Base-by-base conservation (phyloP, 2,888 invertebrate species). In the Pocota personata region DNA sequence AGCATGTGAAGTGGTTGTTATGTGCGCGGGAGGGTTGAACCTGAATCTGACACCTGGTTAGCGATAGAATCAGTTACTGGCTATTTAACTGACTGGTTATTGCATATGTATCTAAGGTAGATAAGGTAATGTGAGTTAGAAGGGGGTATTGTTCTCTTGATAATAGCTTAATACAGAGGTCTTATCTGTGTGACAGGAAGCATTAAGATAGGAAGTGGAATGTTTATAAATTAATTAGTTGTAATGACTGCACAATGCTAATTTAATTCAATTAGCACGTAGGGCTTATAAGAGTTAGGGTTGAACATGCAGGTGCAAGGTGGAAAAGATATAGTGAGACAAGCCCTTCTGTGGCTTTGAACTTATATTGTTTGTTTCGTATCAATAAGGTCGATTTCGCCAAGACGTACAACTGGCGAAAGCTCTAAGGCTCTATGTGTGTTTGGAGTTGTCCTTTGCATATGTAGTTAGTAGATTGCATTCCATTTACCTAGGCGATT, bases 201-300 rank as follows among this genome's bases (percentile, higher is more conserved):
- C 76, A 60, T 77, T 86, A 60, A 77, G 76, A 82, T 76, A 67
- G 71, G 43, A 40, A 67, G 52, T 55, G 7, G 71, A 67, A 66
- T 72, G 72, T 67, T 79, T 84, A 79, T 75, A 58, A 50, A 52
- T 64, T 76, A 64, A 76, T 86, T 86, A 71, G 80, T 60, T 32
- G 58, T 24, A 67, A 55, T 78, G 60, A 2, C 24, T 55, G 19
- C 37, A 73, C 67, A 62, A 73, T 86, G 80, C 58, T 76, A 72
- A 82, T 86, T 86, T 66, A 30, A 86, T 86, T 86, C 60, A 86
- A 86, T 86, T 86, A 82, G 72, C 40, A 35, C 5, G 43, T 6
- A 35, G 7, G 16, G 55, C 10, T 12, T 21, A 8, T 14, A 60
- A 30, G 64, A 64, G 82, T 37, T 72, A 12, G 16, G 12, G 27